Evolutionary conservation across 1,140 invertebrate genomes (phyloP).

Genomic region (Diorhabda sublineata): DNA sequence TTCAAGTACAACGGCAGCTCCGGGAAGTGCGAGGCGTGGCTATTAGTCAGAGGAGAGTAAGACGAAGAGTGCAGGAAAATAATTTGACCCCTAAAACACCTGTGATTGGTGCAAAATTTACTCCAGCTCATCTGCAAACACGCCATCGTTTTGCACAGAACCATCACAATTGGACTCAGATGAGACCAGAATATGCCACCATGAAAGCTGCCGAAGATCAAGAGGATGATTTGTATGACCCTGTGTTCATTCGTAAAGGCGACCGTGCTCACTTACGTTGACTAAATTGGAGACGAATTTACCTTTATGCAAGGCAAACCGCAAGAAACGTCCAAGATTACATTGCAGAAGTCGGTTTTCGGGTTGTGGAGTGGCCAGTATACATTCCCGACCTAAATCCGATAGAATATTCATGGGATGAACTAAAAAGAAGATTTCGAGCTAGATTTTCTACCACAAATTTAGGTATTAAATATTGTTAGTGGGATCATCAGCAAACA

Average conservation of each 20-base stretch:
- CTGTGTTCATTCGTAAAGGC: not conserved
- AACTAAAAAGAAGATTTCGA: no score
- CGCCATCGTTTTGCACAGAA: not conserved
- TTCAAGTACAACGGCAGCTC: constrained; percentile 24
- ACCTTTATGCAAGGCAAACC: not conserved
- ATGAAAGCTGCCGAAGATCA: not conserved
- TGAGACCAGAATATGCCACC: not conserved
- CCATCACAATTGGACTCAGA: not conserved
- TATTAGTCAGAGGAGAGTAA: not conserved
- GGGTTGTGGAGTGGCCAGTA: no score
- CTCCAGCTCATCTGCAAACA: not conserved
- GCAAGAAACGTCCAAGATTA: not conserved
- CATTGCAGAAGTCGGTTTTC: no score
- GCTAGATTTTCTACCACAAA: no score
- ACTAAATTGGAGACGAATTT: not conserved
- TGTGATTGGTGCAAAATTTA: not conserved
- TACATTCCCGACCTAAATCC: no score
- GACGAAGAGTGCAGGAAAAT: not conserved
- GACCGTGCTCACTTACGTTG: not conserved
- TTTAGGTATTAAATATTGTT: no score
- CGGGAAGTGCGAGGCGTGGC: not conserved
- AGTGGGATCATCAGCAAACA: no score
- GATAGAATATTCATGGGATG: no score
- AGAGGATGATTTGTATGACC: not conserved
- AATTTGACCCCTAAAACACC: not conserved